Evolutionary conservation across 2,888 invertebrate genomes (phyloP).

Genomic region (Nemurella pictetii): DNA sequence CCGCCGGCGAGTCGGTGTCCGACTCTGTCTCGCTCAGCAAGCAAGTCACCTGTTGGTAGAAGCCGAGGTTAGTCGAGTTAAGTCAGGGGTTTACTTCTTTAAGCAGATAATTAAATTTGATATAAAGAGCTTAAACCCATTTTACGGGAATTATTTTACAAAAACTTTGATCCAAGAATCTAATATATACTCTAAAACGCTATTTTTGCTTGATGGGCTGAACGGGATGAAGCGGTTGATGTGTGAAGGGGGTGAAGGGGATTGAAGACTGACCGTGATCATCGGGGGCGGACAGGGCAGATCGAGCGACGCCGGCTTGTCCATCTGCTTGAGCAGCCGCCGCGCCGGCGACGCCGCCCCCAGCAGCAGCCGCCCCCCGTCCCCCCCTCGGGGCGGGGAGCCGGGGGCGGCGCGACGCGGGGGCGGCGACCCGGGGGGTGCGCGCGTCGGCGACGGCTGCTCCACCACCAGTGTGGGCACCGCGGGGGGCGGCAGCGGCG

Average conservation of each 20-base stretch:
- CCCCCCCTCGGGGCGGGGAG: conserved; percentile 45
- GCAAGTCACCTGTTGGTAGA: conserved; percentile 60
- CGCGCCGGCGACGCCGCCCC: conserved; percentile 40
- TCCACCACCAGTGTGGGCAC: conserved; percentile 69
- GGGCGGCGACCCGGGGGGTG: conserved; percentile 61
- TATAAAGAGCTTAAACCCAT: no score
- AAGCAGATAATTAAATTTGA: neutral
- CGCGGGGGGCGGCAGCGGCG: conserved; percentile 56
- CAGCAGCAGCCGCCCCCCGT: neutral
- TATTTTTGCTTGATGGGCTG: neutral
- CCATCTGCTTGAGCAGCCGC: conserved; percentile 64
- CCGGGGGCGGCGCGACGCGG: conserved; percentile 54
- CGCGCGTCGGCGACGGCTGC: conserved; percentile 69
- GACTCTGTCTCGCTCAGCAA: conserved; percentile 76
- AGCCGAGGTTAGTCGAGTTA: conserved; percentile 55
- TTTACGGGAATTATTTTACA: no score
- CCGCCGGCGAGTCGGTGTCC: conserved; percentile 69
- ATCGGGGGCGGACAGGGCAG: conserved; percentile 59
- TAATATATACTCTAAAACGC: no score
- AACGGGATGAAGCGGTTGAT: no score
- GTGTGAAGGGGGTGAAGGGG: no score
- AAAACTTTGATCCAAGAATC: no score
- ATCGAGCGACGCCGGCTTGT: conserved; percentile 63
- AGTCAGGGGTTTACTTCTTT: neutral
- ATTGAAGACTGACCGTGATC: conserved; percentile 39